A percentile compares a stretch with the other conserved stretches of the same genome.
These are phyloP conservation scores for Leistus spinibarbis DNA, from an alignment of 2,888 invertebrate genomes.

Conservation along the genomic window DNA sequence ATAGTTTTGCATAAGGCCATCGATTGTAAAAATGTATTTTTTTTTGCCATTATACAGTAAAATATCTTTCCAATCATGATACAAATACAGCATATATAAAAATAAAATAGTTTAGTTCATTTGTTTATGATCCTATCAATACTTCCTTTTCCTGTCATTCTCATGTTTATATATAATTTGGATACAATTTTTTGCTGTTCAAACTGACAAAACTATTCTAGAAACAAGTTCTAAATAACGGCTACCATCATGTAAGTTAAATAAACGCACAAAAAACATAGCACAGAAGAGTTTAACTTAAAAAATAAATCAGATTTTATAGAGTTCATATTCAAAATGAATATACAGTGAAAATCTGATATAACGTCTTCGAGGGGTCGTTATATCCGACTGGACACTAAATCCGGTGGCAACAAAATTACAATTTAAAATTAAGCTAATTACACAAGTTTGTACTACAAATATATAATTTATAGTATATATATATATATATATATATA, in stretches of 20 bases:
- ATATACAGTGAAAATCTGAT: too few species aligned
- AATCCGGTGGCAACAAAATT: too few species aligned
- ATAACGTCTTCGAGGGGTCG: too few species aligned
- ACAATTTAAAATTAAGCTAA: too few species aligned
- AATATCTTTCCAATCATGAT: background rate
- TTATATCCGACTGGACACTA: too few species aligned
- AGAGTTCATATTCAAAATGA: too few species aligned
- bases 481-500: too few species aligned
- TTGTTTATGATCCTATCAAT: background rate
- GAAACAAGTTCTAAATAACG: background rate
- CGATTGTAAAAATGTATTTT: background rate
- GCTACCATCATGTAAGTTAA: background rate
- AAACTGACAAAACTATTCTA: background rate
- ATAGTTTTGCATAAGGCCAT: too few species aligned
- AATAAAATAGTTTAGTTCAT: background rate
- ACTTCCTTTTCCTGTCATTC: background rate
- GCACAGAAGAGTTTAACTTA: background rate
- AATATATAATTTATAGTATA: too few species aligned
- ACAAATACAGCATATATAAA: background rate
- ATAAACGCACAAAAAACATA: background rate
- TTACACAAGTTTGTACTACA: too few species aligned
- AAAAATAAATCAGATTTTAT: background rate
- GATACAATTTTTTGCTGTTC: background rate
- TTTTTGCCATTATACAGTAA: background rate
- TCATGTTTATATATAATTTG: background rate